Conservation (phyloP, 2,797 vertebrate genomes). For the Notoglanidium macrostoma region DNA sequence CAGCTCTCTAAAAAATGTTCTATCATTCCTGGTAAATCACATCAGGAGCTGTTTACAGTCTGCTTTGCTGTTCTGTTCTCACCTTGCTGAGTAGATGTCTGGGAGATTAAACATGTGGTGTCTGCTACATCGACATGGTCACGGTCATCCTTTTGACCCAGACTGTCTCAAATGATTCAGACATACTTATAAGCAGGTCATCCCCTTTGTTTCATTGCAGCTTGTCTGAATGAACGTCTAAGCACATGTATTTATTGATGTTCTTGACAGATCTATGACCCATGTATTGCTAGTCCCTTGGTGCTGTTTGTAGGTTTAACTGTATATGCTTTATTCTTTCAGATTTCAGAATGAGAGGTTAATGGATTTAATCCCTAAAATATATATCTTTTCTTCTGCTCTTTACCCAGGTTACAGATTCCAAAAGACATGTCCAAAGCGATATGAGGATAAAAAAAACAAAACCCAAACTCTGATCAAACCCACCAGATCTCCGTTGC, state of each 20-base stretch:
- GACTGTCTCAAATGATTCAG: background rate
- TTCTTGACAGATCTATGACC: background rate
- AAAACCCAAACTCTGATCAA: conserved; percentile 55
- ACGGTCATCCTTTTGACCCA: conserved; percentile 13
- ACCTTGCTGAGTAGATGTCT: conserved; percentile 7
- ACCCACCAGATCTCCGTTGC: conserved; percentile 19
- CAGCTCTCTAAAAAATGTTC: background rate
- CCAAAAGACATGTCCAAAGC: conserved; percentile 62
- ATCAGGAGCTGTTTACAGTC: background rate
- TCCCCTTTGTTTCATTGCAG: background rate
- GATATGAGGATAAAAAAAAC: conserved; percentile 59
- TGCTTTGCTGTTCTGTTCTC: background rate
- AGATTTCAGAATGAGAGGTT: background rate
- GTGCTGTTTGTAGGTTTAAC: background rate
- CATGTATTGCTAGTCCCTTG: background rate
- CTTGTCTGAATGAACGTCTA: background rate
- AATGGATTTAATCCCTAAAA: background rate
- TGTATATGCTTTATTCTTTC: background rate
- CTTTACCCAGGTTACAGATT: conserved; percentile 62
- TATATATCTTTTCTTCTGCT: conserved; percentile 13
- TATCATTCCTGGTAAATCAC: background rate
- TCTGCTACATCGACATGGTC: background rate
- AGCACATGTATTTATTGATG: background rate
- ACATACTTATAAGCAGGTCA: background rate
- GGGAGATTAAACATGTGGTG: conserved; percentile 15